Evolutionary conservation across 2,888 invertebrate genomes (phyloP).

Genomic region (Graphium colonna): DNA sequence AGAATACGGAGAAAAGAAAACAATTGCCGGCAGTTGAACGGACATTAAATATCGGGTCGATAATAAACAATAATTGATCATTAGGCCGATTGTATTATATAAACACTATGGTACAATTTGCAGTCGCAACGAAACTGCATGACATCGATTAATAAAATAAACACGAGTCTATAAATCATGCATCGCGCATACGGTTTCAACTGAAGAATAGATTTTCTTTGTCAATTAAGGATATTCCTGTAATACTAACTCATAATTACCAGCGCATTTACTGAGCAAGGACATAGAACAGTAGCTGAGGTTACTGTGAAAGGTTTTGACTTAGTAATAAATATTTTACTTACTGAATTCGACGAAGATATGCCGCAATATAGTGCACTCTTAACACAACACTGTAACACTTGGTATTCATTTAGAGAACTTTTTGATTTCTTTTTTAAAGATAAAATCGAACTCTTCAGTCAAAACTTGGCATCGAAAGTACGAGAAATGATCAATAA

Average conservation of each 20-base stretch:
- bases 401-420: not conserved
- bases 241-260: constrained; percentile 1
- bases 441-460: not conserved
- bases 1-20: constrained; percentile 7
- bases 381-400: constrained; percentile 5
- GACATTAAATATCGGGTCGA: constrained; percentile 8
- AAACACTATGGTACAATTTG: not conserved
- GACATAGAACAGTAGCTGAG: constrained; percentile 2
- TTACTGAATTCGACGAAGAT: constrained; percentile 11
- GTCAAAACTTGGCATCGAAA: constrained; percentile 3
- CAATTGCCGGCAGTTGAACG: constrained; percentile 6
- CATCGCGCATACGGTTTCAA: not conserved
- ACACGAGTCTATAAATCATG: not conserved
- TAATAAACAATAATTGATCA: constrained; percentile 7
- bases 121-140: not conserved
- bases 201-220: not conserved
- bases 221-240: not conserved
- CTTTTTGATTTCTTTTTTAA: not conserved
- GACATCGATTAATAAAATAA: not conserved
- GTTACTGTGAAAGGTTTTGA: constrained; percentile 2
- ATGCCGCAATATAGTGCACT: constrained; percentile 8
- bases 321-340: constrained; percentile 18
- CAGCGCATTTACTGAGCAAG: not conserved
- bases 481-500: constrained; percentile 10
- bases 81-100: constrained; percentile 11